Percentiles rank a stretch among this genome's conserved stretches.
These are phyloP conservation scores for Aleiodes alternator DNA, from an alignment of 2,888 invertebrate species.

Conservation along the genomic window DNA sequence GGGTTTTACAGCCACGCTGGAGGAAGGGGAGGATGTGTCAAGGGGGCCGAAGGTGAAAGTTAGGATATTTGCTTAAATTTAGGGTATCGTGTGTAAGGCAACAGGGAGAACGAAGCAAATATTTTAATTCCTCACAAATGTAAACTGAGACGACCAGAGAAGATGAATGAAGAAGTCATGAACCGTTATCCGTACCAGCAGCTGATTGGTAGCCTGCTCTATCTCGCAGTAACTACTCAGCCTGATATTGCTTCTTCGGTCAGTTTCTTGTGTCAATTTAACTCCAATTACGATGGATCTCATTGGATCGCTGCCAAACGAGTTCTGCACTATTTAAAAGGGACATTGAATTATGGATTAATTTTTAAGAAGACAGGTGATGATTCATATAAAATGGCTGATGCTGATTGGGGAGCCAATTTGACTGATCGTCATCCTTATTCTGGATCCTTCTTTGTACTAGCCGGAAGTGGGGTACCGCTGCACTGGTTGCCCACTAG, in stretches of 20 bases:
- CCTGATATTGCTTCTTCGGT: constrained; percentile 74
- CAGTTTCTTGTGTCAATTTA: constrained; percentile 74
- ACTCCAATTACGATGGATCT: not conserved
- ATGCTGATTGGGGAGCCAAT: not conserved
- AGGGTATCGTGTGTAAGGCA: too few relatives aligned
- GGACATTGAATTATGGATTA: not conserved
- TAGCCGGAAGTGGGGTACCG: not conserved
- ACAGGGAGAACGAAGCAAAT: too few relatives aligned
- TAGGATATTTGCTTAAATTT: too few relatives aligned
- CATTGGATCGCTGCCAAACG: constrained; percentile 15
- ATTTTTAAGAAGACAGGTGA: not conserved
- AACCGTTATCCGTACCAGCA: constrained; percentile 11
- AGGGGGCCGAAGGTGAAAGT: too few relatives aligned
- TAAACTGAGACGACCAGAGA: not conserved
- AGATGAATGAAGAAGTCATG: not conserved
- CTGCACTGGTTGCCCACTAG: too few relatives aligned
- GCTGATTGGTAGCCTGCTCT: constrained; percentile 14
- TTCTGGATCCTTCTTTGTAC: not conserved
- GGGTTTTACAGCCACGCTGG: too few relatives aligned
- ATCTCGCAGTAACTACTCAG: constrained; percentile 22
- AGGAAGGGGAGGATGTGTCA: too few relatives aligned
- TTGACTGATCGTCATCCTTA: not conserved
- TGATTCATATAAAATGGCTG: not conserved
- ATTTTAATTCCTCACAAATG: not conserved
- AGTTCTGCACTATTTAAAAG: constrained; percentile 10